A percentile compares a stretch with the other conserved stretches of the same genome.
Conservation (phyloP, 23 tunicate species). For the Oikopleura vanhoeffeni region DNA sequence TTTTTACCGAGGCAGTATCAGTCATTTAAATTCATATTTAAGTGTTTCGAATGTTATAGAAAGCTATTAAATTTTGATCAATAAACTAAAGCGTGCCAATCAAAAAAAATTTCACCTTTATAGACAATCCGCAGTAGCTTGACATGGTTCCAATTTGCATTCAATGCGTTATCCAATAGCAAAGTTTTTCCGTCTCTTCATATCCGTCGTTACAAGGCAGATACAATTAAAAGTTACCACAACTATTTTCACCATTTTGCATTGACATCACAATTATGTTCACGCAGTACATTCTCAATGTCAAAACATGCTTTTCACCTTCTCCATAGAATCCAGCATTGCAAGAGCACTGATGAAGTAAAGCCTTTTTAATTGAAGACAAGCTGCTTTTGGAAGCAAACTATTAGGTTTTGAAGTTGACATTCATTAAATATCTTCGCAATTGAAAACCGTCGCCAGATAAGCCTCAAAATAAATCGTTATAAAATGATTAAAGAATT, state of each 20-base stretch:
- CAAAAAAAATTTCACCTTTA: background rate
- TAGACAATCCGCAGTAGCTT: background rate
- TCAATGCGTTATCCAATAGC: constrained; percentile 25
- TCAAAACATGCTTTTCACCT: constrained; percentile 19
- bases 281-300: constrained; percentile 23
- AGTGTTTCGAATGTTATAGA: no score
- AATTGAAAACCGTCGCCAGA: constrained; percentile 17
- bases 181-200: constrained; percentile 19
- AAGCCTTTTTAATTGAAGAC: constrained; percentile 1
- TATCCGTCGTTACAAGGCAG: constrained; percentile 21
- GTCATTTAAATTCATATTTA: no score
- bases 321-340: background rate
- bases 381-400: background rate
- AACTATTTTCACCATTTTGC: constrained; percentile 21
- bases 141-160: constrained; percentile 24
- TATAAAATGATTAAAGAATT: no score
- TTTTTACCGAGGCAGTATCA: no score
- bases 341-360: constrained; percentile 12
- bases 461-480: background rate
- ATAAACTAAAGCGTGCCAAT: no score
- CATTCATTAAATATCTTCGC: constrained; percentile 23
- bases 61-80: no score
- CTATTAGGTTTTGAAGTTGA: background rate
- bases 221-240: constrained; percentile 20
- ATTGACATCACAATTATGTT: constrained; percentile 19